These are phyloP conservation scores for Oreocharis arfaki DNA, from an alignment of 2,113 vertebrate genomes.

Conservation along the genomic window DNA sequence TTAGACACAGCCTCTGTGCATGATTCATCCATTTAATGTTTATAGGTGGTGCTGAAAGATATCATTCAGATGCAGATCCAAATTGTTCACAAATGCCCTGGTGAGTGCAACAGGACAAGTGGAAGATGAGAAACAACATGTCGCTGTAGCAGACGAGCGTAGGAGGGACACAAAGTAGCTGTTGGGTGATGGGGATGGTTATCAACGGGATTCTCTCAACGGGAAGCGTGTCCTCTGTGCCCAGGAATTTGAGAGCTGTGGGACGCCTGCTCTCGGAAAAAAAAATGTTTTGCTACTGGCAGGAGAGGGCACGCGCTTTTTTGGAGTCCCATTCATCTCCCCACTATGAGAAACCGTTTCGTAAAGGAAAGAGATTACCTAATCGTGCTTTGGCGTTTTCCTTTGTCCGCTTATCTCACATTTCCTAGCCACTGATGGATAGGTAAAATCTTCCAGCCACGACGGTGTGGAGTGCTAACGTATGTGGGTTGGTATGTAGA, in stretches of 20 bases:
- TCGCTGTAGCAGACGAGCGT: background rate
- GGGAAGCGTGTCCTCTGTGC: background rate
- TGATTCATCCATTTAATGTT: conserved; percentile 46
- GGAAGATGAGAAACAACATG: conserved; percentile 36
- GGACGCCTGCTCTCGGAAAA: background rate
- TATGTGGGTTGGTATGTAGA: background rate
- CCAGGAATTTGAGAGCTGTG: conserved; percentile 11
- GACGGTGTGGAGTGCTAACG: background rate
- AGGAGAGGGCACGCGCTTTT: background rate
- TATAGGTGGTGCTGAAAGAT: conserved; percentile 29
- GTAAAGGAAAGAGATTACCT: conserved; percentile 32
- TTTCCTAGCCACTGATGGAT: conserved; percentile 34
- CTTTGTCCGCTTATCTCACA: conserved; percentile 13
- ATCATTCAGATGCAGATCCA: background rate
- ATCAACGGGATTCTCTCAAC: background rate
- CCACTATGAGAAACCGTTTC: background rate
- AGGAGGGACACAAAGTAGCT: background rate
- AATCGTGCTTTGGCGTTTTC: background rate
- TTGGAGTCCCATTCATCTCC: background rate
- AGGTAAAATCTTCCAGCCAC: background rate
- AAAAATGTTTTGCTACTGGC: background rate
- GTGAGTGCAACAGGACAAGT: background rate
- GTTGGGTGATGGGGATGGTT: background rate
- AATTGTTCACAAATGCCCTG: background rate
- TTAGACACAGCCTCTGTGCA: background rate